Evolutionary conservation across 1,140 invertebrate genomes (phyloP).

Genomic region (Helicoverpa zea): DNA sequence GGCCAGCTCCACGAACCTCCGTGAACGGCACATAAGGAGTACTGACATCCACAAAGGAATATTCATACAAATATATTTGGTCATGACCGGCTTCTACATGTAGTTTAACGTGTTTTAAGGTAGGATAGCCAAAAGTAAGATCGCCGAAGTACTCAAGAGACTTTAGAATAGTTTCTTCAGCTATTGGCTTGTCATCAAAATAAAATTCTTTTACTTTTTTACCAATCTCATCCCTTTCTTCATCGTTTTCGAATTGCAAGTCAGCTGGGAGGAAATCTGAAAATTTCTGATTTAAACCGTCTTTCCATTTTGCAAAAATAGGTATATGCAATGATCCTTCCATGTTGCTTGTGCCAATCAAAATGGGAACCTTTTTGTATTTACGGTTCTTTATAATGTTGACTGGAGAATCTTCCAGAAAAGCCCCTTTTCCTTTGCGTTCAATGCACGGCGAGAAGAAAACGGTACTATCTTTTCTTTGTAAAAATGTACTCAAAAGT

Average conservation of each 20-base stretch:
- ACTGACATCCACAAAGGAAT: constrained; percentile 59
- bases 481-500: constrained; percentile 23
- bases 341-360: constrained; percentile 60
- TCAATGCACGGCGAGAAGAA: constrained; percentile 65
- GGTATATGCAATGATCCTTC: not conserved
- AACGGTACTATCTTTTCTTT: constrained; percentile 54
- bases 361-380: constrained; percentile 60
- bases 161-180: constrained; percentile 56
- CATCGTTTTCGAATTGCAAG: constrained; percentile 46
- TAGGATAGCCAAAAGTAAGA: constrained; percentile 63
- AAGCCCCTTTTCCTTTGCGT: constrained; percentile 54
- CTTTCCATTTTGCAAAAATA: constrained; percentile 29
- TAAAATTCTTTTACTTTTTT: constrained; percentile 53
- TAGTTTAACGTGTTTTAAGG: constrained; percentile 60
- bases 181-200: constrained; percentile 51
- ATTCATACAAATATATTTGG: constrained; percentile 71
- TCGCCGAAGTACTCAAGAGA: constrained; percentile 71
- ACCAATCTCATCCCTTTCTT: constrained; percentile 46
- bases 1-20: constrained; percentile 60
- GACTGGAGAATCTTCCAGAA: constrained; percentile 60
- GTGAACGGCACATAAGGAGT: constrained; percentile 52
- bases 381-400: constrained; percentile 63
- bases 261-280: constrained; percentile 54
- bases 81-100: constrained; percentile 64
- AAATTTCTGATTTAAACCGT: constrained; percentile 71